Percentiles rank a stretch among this genome's conserved stretches.
phyloP scores from a whole-genome alignment of 2,888 invertebrate species.

The Hirudinaria manillensis region DNA sequence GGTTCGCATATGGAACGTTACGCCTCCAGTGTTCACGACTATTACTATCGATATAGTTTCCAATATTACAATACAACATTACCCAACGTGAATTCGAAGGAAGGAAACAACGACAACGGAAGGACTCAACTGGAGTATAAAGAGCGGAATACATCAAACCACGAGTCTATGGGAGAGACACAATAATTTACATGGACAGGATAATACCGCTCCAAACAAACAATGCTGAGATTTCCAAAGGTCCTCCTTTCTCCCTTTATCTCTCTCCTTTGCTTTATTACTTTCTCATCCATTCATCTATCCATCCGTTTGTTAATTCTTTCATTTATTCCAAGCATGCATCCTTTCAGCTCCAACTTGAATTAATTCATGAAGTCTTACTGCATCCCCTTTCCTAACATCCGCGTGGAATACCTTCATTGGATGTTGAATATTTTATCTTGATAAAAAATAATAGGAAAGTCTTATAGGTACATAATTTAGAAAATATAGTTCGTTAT shows the following conservation, averaged over 20 bases:
- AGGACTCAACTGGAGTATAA: not conserved
- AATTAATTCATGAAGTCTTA: no score
- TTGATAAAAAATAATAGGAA: no score
- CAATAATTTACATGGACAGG: constrained; percentile 18
- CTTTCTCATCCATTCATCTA: constrained; percentile 4
- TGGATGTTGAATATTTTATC: no score
- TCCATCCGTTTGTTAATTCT: constrained; percentile 6
- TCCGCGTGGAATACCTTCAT: no score
- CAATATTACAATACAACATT: no score
- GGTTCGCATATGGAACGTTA: no score
- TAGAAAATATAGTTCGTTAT: no score
- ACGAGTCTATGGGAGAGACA: constrained; percentile 5
- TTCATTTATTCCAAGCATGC: constrained; percentile 13
- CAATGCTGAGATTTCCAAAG: constrained; percentile 5
- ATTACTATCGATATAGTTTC: no score
- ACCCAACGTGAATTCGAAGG: no score
- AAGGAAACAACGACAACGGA: constrained; percentile 2
- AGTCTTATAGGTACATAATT: no score
- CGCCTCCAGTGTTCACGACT: no score
- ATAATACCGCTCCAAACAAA: constrained; percentile 18
- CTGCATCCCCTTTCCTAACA: no score
- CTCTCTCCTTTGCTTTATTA: constrained; percentile 6
- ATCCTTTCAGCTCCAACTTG: not conserved
- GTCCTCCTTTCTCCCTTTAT: constrained; percentile 17
- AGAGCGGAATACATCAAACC: constrained; percentile 8